These are phyloP conservation scores for Zaprionus capensis DNA, from an alignment of 1,140 invertebrate genomes.

Conservation along the genomic window DNA sequence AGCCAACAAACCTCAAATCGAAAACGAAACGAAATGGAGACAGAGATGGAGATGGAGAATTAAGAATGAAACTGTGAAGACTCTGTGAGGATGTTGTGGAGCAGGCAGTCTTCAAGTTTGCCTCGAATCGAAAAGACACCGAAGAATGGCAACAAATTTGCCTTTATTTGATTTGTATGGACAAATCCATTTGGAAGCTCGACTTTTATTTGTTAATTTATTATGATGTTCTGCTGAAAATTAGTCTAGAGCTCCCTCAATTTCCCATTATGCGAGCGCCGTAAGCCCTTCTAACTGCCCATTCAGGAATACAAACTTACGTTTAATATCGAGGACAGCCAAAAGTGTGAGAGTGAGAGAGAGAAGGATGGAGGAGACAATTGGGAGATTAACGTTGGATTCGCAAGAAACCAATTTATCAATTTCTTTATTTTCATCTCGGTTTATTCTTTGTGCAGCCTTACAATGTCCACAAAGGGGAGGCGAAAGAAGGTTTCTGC, in stretches of 20 bases:
- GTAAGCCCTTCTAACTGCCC: conserved; percentile 66
- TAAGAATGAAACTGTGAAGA: neutral
- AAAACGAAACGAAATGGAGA: conserved; percentile 2
- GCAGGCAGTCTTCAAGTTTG: neutral
- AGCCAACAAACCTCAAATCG: conserved; percentile 2
- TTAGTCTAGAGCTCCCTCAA: conserved; percentile 72
- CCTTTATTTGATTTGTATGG: conserved; percentile 66
- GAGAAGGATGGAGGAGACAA: conserved; percentile 20
- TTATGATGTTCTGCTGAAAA: conserved; percentile 78
- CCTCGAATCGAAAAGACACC: conserved; percentile 1
- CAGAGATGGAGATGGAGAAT: conserved; percentile 2
- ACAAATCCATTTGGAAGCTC: conserved; percentile 64
- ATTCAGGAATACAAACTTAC: conserved; percentile 49
- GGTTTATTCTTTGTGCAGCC: neutral
- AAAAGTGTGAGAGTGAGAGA: neutral
- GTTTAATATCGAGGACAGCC: conserved; percentile 2
- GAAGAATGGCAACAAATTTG: conserved; percentile 64
- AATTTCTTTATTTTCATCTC: conserved; percentile 52
- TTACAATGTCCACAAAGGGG: conserved; percentile 12
- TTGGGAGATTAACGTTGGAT: conserved; percentile 38
- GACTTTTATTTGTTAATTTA: conserved; percentile 81
- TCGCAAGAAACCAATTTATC: conserved; percentile 68
- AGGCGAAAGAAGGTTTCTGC: neutral
- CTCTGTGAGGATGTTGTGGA: neutral
- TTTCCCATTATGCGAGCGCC: conserved; percentile 69